Conservation (phyloP, 2,113 vertebrate species). For the Tachuris rubrigastra region DNA sequence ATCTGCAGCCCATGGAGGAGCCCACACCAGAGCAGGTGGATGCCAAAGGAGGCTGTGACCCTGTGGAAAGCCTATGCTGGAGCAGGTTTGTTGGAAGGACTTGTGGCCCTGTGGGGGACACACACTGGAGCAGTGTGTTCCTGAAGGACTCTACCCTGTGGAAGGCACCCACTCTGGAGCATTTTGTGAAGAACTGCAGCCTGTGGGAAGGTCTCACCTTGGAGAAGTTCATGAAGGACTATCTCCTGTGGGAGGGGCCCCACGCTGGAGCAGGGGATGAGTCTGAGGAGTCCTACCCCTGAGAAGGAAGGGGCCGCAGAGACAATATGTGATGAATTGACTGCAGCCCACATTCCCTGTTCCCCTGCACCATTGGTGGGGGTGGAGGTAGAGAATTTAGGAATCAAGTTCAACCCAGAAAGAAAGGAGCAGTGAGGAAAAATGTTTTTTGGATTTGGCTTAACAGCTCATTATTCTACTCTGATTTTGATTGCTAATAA, state of each 20-base stretch:
- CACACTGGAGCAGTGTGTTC: not conserved
- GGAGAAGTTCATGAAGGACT: not conserved
- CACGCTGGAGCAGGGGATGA: not conserved
- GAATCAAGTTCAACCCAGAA: not conserved
- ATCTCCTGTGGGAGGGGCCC: not conserved
- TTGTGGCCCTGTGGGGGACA: not conserved
- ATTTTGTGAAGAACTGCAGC: not conserved
- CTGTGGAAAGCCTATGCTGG: fast-evolving
- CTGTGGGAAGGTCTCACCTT: not conserved
- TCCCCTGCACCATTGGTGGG: not conserved
- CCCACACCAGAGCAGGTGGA: not conserved
- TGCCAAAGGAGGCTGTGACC: not conserved
- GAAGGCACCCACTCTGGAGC: not conserved
- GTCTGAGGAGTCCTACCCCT: not conserved
- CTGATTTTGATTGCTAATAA: not conserved
- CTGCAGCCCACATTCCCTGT: not conserved
- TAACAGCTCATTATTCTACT: not conserved
- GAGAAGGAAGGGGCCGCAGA: not conserved
- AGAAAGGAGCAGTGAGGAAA: not conserved
- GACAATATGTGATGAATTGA: not conserved
- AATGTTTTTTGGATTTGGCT: not conserved
- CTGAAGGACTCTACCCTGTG: not conserved
- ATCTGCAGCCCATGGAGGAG: not conserved
- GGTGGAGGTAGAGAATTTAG: not conserved
- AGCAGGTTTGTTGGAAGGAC: not conserved